Percentiles rank a stretch among this genome's conserved stretches.
Conservation (phyloP, 2,888 invertebrate genomes). For the Tolmerus cingulatus region DNA sequence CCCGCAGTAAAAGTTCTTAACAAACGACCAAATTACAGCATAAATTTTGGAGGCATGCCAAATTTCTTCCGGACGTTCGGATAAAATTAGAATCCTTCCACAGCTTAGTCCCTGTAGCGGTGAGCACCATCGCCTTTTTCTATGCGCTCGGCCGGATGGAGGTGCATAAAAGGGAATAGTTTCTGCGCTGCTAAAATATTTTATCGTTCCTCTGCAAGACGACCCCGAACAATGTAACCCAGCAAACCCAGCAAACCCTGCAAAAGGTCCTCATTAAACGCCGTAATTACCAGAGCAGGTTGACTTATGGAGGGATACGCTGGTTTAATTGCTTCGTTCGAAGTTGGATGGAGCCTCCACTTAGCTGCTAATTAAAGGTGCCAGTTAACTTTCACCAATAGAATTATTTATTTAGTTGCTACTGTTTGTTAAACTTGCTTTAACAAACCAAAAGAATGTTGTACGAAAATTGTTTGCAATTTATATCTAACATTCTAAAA, state of each 20-base stretch:
- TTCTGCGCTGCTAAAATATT: background rate
- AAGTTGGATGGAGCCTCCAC: background rate
- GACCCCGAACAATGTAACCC: background rate
- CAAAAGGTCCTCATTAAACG: background rate
- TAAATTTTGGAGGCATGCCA: slow-evolving; percentile 33
- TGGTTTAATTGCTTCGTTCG: background rate
- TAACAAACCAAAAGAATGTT: too few relatives aligned
- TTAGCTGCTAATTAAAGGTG: background rate
- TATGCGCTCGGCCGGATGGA: background rate
- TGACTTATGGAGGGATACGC: background rate
- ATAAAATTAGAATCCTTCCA: slow-evolving; percentile 10
- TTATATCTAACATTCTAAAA: too few relatives aligned
- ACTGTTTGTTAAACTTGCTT: too few relatives aligned
- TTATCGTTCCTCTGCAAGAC: background rate
- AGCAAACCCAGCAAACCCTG: background rate
- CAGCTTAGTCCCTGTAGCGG: background rate
- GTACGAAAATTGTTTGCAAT: too few relatives aligned
- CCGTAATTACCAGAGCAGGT: background rate
- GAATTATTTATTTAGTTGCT: background rate
- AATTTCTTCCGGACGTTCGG: background rate
- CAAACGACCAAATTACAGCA: slow-evolving; percentile 24
- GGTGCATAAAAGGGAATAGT: background rate
- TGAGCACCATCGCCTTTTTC: background rate
- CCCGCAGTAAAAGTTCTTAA: background rate
- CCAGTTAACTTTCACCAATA: slow-evolving; percentile 7